Evolutionary conservation across 2,888 invertebrate species (phyloP), one percentile per base, ranked within the genome.

Genomic region (Scaptomyza flava): DNA sequence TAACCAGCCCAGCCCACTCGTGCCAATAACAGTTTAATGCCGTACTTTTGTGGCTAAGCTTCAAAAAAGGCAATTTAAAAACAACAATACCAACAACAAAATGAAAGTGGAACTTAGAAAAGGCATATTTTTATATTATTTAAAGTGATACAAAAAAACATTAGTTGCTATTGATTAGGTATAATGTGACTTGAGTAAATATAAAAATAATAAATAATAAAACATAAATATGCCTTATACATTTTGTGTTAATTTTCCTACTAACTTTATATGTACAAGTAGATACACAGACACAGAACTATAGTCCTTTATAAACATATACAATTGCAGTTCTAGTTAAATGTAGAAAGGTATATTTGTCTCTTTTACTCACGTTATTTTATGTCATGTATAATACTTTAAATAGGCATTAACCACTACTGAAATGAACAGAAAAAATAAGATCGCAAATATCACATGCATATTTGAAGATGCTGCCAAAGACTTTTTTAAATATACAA

Each of bases 381-480:
- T 57, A 57, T 45, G 27, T 54, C 59, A 62, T 62, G 27, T 66
- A 47, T 54, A 51, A 45, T 33, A 57, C 41, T 63, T 56, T 56
- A 6, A 59, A 74, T 74, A 68, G 78, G 74, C 71, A 71, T 51
- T 54, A 14, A 59, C 61, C 36, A 51, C 27, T 14, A 2, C 11
- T 11, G 14, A 30, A 11, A 14, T 6, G 8, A 33, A 59, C 17
- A 38, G 27, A 46, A 56, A 14, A 46, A 50, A 30, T 7, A 46
- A 5, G 5, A 27, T 27, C 43, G 36, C 41, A 53, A 54, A 58
- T 54, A 69, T 58, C 53, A 62, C 31, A 46, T 63, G 53, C 66
- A 77, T 47, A 64, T 70, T 80, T 72, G 41, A 84, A 68, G 86
- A 87, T 83, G 82, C 88, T 82, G 88, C 88, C 86, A 88, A 87